These are phyloP conservation scores for Folsomia candida DNA, from an alignment of 2,888 invertebrate genomes.

Conservation along the genomic window DNA sequence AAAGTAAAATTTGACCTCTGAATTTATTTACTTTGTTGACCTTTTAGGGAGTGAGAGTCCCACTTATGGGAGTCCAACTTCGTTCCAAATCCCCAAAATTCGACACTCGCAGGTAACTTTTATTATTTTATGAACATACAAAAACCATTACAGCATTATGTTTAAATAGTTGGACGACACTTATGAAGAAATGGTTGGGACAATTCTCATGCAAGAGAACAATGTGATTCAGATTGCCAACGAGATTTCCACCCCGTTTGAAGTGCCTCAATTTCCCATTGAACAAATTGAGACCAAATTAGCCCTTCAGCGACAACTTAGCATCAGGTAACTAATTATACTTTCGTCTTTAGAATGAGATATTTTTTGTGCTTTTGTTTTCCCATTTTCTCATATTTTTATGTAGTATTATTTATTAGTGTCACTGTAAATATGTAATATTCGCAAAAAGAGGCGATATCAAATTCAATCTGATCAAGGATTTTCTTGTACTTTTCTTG, in stretches of 20 bases:
- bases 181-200: conserved; percentile 55
- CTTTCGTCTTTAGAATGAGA: not conserved
- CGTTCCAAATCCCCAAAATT: conserved; percentile 50
- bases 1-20: too few species aligned
- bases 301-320: conserved; percentile 81
- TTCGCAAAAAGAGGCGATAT: too few species aligned
- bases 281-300: conserved; percentile 93
- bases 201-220: conserved; percentile 51
- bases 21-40: too few species aligned
- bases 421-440: too few species aligned
- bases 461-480: not conserved
- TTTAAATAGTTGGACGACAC: conserved; percentile 52
- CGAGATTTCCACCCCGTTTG: conserved; percentile 92
- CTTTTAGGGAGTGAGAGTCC: conserved; percentile 72
- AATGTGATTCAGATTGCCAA: conserved; percentile 56
- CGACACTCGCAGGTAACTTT: conserved; percentile 51
- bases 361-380: too few species aligned
- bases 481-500: conserved; percentile 11
- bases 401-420: too few species aligned
- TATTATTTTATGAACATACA: too few species aligned
- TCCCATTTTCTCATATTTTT: too few species aligned
- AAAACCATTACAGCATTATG: too few species aligned
- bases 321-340: conserved; percentile 70
- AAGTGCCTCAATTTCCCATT: conserved; percentile 96
- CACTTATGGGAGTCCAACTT: conserved; percentile 54